Base-by-base conservation (phyloP, 2,797 vertebrate genomes). In the Labroides dimidiatus region DNA sequence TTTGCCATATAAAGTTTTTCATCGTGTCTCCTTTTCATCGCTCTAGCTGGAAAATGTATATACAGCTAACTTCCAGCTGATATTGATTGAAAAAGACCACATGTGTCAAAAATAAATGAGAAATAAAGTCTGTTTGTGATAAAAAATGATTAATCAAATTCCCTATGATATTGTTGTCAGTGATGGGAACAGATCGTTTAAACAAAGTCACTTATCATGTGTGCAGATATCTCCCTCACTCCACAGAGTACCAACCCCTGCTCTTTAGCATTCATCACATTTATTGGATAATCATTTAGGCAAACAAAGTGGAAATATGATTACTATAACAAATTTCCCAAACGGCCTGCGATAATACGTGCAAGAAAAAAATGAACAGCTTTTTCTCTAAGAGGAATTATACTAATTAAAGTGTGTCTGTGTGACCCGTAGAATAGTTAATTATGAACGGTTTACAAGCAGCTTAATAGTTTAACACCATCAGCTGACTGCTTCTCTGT, bases 101-200 rank as follows among this genome's bases (percentile, higher is more conserved):
- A 27, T 27, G 30, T 4, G 30, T 33, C 30, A 33, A 33, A 33
- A 33, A 27, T 27, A 27, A 27, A 3, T 27, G 27, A 6, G 27
- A 27, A 33, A 33, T 8, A 9, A 6, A 6, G 30, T 33, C 4
- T 33, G 5, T 33, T 9, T 33, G 30, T 33, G 7, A 33, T 33
- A 33, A 33, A 27, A 33, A 33, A 33, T 33, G 4, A 33, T 33
- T 5, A 33, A 33, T 33, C 5, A 9, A 6, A 33, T 33, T 33
- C 30, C 7, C 30, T 33, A 27, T 39, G 37, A 39, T 39, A 39
- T 1, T 39, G 37, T 39, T 4, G 37, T 39, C 55, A 36, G 41
- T 3, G 13, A 37, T 16, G 12, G 7, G 36, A 74, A 44, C 66
- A 79, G 64, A 87, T 77, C 75, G 76, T 50, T 33, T 30, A 56